Evolutionary conservation across 2,797 vertebrate genomes (phyloP), one percentile per base, ranked within the genome.

Genomic region (Heteromormyrus szaboi): DNA sequence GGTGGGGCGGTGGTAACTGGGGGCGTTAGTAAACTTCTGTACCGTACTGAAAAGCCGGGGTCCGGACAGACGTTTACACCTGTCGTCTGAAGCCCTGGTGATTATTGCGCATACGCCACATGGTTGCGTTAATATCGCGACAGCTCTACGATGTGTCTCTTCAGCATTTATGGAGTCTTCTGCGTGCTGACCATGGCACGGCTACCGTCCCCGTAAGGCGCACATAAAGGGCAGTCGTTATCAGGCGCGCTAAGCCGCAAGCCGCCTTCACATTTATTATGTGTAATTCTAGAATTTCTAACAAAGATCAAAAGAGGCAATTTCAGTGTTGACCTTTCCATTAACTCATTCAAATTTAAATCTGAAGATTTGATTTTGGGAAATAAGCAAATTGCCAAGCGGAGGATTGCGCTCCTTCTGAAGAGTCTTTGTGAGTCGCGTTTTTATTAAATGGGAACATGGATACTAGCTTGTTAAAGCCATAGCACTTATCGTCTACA

Each of bases 261-360:
- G 37, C 68, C 5, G 33, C 94, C 96, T 97, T 97, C 94, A 96
- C 95, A 98, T 97, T 97, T 97, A 97, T 97, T 96, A 96, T 96
- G 95, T 96, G 96, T 96, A 96, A 96, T 95, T 96, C 93, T 91
- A 95, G 96, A 97, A 97, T 97, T 97, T 96, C 96, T 97, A 96
- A 54, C 97, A 96, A 96, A 97, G 96, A 96, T 96, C 96, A 97
- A 95, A 97, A 97, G 94, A 96, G 96, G 95, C 96, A 96, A 97
- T 97, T 97, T 96, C 95, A 96, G 94, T 96, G 96, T 96, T 97
- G 96, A 97, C 96, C 96, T 97, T 94, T 96, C 96, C 95, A 97
- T 97, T 96, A 97, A 96, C 96, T 96, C 96, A 97, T 97, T 96
- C 96, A 96, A 96, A 96, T 97, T 96, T 96, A 96, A 96, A 97